Percentiles rank a stretch among this genome's conserved stretches.
Conservation (phyloP, 2,797 vertebrate species). For the Centroberyx gerrardi region DNA sequence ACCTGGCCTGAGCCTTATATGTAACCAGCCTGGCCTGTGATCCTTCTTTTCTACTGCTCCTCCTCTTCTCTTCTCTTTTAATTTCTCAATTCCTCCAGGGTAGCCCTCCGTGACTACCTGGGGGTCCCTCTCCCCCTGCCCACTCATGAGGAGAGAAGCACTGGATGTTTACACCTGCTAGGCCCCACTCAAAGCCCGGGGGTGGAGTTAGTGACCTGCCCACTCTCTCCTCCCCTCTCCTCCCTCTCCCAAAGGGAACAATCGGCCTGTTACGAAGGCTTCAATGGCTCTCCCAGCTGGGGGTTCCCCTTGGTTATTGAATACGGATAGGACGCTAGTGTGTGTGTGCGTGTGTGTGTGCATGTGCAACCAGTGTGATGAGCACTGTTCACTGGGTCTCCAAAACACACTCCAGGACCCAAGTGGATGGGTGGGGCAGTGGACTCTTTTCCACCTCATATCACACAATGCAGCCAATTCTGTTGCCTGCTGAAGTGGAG, state of each 20-base stretch:
- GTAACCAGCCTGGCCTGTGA: slow-evolving; percentile 38
- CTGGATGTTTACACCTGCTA: slow-evolving; percentile 88
- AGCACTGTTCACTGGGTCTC: slow-evolving; percentile 69
- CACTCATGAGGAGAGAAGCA: slow-evolving; percentile 76
- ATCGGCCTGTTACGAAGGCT: slow-evolving; percentile 81
- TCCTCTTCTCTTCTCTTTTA: slow-evolving; percentile 67
- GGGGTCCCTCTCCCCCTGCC: slow-evolving; percentile 67
- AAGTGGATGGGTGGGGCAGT: slow-evolving; percentile 85
- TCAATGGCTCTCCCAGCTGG: slow-evolving; percentile 89
- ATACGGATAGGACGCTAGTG: slow-evolving; percentile 60
- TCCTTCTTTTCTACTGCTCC: slow-evolving; percentile 42
- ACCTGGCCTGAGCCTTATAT: slow-evolving; percentile 68
- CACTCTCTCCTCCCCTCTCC: slow-evolving; percentile 83
- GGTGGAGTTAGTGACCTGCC: slow-evolving; percentile 85
- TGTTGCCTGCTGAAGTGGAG: slow-evolving; percentile 82
- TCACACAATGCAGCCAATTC: slow-evolving; percentile 84
- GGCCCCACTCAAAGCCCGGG: slow-evolving; percentile 82
- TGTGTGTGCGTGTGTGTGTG: slow-evolving; percentile 37
- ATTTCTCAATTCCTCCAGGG: slow-evolving; percentile 79
- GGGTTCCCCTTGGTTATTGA: slow-evolving; percentile 81
- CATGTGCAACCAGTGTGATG: slow-evolving; percentile 78
- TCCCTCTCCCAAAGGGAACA: slow-evolving; percentile 86
- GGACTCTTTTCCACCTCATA: slow-evolving; percentile 83
- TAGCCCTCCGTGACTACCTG: slow-evolving; percentile 76
- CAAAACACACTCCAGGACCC: slow-evolving; percentile 82